These are phyloP conservation scores for Glyphotaelius pellucidus DNA, from an alignment of 2,888 invertebrate species.

Conservation along the genomic window DNA sequence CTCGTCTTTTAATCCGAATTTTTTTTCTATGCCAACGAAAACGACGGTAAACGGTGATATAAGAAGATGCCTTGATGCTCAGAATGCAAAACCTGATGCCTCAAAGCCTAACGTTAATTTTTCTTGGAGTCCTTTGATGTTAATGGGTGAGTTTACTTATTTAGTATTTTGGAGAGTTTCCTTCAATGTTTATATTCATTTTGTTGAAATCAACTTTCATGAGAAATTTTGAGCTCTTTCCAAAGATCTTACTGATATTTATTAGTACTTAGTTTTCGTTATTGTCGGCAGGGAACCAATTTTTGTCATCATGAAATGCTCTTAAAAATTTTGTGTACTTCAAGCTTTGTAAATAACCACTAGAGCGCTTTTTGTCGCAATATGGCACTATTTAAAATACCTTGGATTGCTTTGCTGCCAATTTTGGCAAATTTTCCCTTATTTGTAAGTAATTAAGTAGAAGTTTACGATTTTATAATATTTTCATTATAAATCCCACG, in stretches of 20 bases:
- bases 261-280: neutral
- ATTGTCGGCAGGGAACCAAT: neutral
- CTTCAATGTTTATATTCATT: too few relatives aligned
- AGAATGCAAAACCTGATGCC: slow-evolving; percentile 68
- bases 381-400: too few relatives aligned
- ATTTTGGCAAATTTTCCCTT: too few relatives aligned
- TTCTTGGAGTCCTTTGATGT: slow-evolving; percentile 81
- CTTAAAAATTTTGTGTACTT: neutral
- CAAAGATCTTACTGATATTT: neutral
- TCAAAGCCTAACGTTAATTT: slow-evolving; percentile 71
- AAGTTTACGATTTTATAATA: too few relatives aligned
- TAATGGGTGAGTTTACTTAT: slow-evolving; percentile 76
- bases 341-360: neutral
- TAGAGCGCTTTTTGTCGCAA: too few relatives aligned
- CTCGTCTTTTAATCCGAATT: slow-evolving; percentile 58
- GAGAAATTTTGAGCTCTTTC: too few relatives aligned
- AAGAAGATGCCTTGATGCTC: slow-evolving; percentile 74
- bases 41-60: slow-evolving; percentile 73
- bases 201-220: too few relatives aligned
- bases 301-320: neutral
- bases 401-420: too few relatives aligned
- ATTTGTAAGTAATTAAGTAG: too few relatives aligned
- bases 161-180: too few relatives aligned
- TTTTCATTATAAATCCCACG: too few relatives aligned
- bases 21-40: slow-evolving; percentile 69